Base-by-base conservation (phyloP, 2,888 invertebrate genomes). In the Thymelicus sylvestris region DNA sequence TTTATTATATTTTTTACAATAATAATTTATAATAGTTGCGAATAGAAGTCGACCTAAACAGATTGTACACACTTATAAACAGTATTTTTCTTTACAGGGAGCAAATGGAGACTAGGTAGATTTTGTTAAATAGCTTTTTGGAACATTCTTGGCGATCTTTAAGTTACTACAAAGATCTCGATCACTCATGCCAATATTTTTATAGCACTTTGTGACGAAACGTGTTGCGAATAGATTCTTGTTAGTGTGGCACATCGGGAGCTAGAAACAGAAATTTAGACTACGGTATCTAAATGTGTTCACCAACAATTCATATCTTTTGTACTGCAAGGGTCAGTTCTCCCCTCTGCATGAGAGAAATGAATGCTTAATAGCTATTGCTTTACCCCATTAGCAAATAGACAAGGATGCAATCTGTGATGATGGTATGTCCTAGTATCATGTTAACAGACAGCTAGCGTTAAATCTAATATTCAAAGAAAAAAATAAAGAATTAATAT, bases 81-180 rank as follows among this genome's bases (percentile, higher is more conserved):
- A 70, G 50, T 70, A 60, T 70, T 70, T 70, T 70, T 65, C 65
- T 70, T 70, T 70, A 60, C 70, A 70, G 70, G 70, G 70, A 70
- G 70, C 70, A 70, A 70, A 70, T 70, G 70, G 70, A 70, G 65
- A 60, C 65, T 70, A 70, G 70, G 70, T 70, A 70, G 70, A 66
- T 70, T 44, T 70, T 70, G 70, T 70, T 70, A 52, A 41, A 38
- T 70, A 70, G 70, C 70, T 70, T 70, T 70, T 66, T 55, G 52
- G 39, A 48, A 57, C 44, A 13, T 64, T 31, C 15, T 57, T 38
- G 63, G 12, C 19, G 68, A 57, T 64, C 69, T 64, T n/a, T 47
- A 31, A 41, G 39, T 39, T 64, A 48, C 64, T 59, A 31, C 24
- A 7, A 41, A 59, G 57, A 57, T 69, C 64, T 15, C 59, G 57